Percentiles rank a stretch among this genome's conserved stretches.
These are phyloP conservation scores for Strigamia transsilvanica DNA, from an alignment of 2,888 invertebrate genomes.

Conservation along the genomic window DNA sequence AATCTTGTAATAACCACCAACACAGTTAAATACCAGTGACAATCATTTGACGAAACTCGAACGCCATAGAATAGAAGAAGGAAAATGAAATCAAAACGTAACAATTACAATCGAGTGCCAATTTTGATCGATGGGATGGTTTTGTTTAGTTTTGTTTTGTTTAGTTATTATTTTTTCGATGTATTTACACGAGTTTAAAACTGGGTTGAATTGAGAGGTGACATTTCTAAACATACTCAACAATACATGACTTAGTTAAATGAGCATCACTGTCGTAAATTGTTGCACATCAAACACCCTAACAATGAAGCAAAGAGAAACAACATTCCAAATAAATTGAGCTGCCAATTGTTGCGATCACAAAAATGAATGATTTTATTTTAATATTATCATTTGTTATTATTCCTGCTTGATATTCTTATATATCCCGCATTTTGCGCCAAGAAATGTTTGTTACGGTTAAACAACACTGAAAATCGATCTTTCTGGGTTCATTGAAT, in stretches of 20 bases:
- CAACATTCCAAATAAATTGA: constrained; percentile 27
- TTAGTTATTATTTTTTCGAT: background rate
- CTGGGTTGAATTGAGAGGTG: background rate
- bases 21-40: background rate
- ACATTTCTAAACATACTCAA: constrained; percentile 26
- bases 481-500: background rate
- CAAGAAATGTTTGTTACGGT: background rate
- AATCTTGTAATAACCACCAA: background rate
- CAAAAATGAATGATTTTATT: background rate
- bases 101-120: background rate
- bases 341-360: constrained; percentile 26
- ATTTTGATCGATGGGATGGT: background rate
- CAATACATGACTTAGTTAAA: constrained; percentile 1
- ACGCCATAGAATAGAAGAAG: background rate
- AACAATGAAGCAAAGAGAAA: constrained; percentile 18
- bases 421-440: background rate
- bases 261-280: constrained; percentile 21
- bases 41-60: too few relatives aligned
- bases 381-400: background rate
- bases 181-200: background rate
- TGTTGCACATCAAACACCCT: constrained; percentile 12
- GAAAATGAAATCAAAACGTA: background rate
- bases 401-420: constrained; percentile 13
- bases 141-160: background rate
- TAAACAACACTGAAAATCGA: background rate